Evolutionary conservation across 1,140 invertebrate species (phyloP).

Genomic region (Cyphomyrmex costatus): DNA sequence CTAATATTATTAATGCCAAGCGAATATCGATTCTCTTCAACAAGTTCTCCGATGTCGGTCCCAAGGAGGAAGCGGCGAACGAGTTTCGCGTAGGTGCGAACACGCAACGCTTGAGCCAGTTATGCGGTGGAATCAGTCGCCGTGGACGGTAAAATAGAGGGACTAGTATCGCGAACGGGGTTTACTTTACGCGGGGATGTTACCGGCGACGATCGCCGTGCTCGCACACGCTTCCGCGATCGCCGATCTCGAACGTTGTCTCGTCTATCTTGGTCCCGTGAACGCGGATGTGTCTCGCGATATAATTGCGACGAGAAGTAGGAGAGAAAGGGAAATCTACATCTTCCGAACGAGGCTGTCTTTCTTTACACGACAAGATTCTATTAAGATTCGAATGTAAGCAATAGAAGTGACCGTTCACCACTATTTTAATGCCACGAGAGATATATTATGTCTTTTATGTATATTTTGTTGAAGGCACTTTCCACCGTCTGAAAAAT

Average conservation of each 20-base stretch:
- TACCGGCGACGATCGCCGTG: slow-evolving; percentile 6
- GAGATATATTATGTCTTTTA: slow-evolving; percentile 31
- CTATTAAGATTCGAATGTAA: slow-evolving; percentile 32
- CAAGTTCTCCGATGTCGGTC: not conserved
- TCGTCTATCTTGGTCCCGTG: slow-evolving; percentile 24
- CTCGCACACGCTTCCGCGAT: slow-evolving; percentile 45
- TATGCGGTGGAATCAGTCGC: slow-evolving; percentile 32
- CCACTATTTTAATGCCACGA: not conserved
- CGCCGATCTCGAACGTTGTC: slow-evolving; percentile 18
- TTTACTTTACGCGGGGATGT: slow-evolving; percentile 48
- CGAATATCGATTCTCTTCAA: not conserved
- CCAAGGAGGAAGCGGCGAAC: slow-evolving; percentile 30
- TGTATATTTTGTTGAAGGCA: not conserved
- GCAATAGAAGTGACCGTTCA: not conserved
- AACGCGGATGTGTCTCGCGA: slow-evolving; percentile 32
- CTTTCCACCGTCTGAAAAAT: slow-evolving; percentile 23
- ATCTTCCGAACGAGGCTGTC: not conserved
- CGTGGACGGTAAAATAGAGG: slow-evolving; percentile 59
- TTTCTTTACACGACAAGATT: slow-evolving; percentile 25
- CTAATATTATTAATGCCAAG: slow-evolving; percentile 13
- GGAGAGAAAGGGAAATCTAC: slow-evolving; percentile 10
- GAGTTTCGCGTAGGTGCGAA: slow-evolving; percentile 62
- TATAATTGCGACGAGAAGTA: slow-evolving; percentile 43
- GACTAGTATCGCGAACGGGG: slow-evolving; percentile 46
- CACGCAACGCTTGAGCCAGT: slow-evolving; percentile 53